Evolutionary conservation across 2,113 vertebrate species (phyloP).

Genomic region (Vidua macroura): DNA sequence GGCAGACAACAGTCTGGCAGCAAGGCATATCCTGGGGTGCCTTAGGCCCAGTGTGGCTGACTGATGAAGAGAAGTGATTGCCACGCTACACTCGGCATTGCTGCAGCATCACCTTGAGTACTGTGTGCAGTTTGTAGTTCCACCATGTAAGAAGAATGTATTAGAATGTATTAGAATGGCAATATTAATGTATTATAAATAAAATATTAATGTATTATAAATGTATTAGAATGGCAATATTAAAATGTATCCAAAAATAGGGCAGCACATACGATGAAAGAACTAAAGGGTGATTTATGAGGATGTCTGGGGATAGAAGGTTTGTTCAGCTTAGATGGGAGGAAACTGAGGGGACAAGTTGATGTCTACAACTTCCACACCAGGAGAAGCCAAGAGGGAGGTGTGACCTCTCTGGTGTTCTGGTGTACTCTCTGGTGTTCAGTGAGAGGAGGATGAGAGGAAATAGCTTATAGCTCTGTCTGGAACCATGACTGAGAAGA

Average conservation of each 20-base stretch:
- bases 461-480: not conserved
- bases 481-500: not conserved
- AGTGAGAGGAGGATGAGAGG: not conserved
- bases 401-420: too few relatives aligned
- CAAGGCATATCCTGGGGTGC: not conserved
- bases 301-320: rapidly evolving
- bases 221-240: not conserved
- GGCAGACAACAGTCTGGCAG: not conserved
- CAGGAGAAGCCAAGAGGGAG: not conserved
- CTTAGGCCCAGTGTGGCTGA: not conserved
- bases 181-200: too few relatives aligned
- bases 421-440: not conserved
- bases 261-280: not conserved
- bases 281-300: not conserved
- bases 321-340: not conserved
- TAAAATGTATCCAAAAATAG: not conserved
- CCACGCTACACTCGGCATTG: rapidly evolving
- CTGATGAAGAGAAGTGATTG: not conserved
- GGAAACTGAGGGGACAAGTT: not conserved
- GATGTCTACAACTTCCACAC: not conserved
- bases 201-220: too few relatives aligned
- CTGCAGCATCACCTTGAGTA: not conserved
- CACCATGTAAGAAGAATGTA: not conserved
- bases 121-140: not conserved
- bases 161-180: too few relatives aligned